A percentile compares a stretch with the other conserved stretches of the same genome.
phyloP scores from a whole-genome alignment of 1,140 invertebrate species.

The Hermatobates lingyangjiaoensis region DNA sequence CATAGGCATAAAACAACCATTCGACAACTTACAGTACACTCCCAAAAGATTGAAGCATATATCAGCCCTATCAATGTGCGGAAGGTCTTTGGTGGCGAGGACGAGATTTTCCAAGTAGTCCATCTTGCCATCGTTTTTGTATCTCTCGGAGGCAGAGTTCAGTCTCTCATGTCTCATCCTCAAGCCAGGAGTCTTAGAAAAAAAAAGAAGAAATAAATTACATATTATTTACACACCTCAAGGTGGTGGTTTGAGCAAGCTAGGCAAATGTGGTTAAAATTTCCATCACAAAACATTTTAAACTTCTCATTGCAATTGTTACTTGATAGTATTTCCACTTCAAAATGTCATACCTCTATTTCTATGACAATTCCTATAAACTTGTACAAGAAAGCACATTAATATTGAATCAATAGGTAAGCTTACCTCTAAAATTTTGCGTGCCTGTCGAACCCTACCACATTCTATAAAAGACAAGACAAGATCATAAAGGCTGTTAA shows the following conservation, averaged over 20 bases:
- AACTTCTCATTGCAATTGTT: too few relatives aligned
- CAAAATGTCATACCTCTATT: neutral
- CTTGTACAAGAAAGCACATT: neutral
- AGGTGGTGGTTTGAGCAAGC: neutral
- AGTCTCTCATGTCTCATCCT: slow-evolving; percentile 35
- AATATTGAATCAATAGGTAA: slow-evolving; percentile 1
- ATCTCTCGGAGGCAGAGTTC: slow-evolving; percentile 33
- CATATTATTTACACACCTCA: neutral
- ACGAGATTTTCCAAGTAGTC: slow-evolving; percentile 49
- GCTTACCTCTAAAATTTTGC: slow-evolving; percentile 51
- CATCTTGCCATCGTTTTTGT: slow-evolving; percentile 36
- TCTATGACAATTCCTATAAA: neutral
- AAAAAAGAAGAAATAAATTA: too few relatives aligned
- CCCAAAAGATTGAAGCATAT: slow-evolving; percentile 52
- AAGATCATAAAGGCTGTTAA: slow-evolving; percentile 62
- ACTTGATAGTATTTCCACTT: neutral
- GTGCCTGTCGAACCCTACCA: slow-evolving; percentile 49
- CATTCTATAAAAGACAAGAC: slow-evolving; percentile 62
- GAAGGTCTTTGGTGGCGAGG: slow-evolving; percentile 50
- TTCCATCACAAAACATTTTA: too few relatives aligned
- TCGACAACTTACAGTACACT: slow-evolving; percentile 35
- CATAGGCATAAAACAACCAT: neutral
- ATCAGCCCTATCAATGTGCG: slow-evolving; percentile 48
- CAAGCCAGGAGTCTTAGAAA: slow-evolving; percentile 50
- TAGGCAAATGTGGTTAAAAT: too few relatives aligned